Base-by-base conservation (phyloP, 2,797 vertebrate species). In the Ctenopoma multispine region DNA sequence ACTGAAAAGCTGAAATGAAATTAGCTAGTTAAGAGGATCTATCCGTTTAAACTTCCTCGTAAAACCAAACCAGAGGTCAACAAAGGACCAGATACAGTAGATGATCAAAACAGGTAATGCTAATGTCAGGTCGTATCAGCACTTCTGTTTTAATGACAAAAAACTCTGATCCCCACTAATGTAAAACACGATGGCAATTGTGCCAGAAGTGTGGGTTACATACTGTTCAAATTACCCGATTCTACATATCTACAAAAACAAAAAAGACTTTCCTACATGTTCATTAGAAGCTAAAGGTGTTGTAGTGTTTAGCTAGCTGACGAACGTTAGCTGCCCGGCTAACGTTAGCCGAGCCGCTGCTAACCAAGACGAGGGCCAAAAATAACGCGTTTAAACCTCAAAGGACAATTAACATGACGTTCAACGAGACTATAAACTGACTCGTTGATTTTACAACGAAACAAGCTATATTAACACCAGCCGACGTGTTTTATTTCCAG, bases 1-100 rank as follows among this genome's bases (percentile, higher is more conserved):
- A 29, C 1, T 13, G 0, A 77, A 69, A 86, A 61, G 4, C 7
- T 58, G 72, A 85, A 83, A 53, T 73, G 48, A 78, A 78, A 72
- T 14, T 43, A 15, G 3, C 4, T 20, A n/a, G 27, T 63, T 56
- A 5, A 1, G 7, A 0, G 0, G n/a, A 1, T 3, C 4, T 0
- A 17, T 8, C 7, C 1, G 9, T 14, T 2, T 23, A 9, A 10
- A 43, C 21, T 40, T 60, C 60, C 14, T 27, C 3, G 0, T 58
- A 0, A 20, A 72, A 20, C 4, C 11, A 34, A 47, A 74, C 3
- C 3, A 44, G 3, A 3, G 43, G 8, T 61, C 10, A 63, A 41
- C 15, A 44, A 43, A 55, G 17, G 17, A 43, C 1, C 15, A 36
- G 1, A 7, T 2, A 44, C 0, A 18, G 20, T 11, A 8, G 10